Conservation (phyloP, 2,113 vertebrate genomes). For the Ophiodon elongatus region DNA sequence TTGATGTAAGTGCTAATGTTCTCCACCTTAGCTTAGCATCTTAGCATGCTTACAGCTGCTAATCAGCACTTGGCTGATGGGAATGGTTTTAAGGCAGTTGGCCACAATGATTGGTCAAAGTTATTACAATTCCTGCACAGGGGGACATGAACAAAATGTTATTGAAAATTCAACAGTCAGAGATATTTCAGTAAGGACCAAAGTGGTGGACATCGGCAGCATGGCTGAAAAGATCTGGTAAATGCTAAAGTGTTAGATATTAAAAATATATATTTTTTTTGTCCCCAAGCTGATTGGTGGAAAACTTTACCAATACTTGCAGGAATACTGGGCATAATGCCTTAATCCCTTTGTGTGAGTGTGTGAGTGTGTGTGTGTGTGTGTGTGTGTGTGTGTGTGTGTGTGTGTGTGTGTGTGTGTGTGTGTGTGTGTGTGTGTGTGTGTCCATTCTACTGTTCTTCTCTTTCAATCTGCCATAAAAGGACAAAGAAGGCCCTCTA, state of each 20-base stretch:
- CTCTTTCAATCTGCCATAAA: conserved; percentile 53
- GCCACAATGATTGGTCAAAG: background rate
- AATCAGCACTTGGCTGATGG: background rate
- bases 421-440: background rate
- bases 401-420: background rate
- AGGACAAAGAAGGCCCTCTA: conserved; percentile 78
- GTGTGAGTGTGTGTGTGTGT: background rate
- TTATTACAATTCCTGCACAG: background rate
- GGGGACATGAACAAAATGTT: background rate
- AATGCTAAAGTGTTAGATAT: background rate
- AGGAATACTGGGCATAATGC: background rate
- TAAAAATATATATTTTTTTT: no score
- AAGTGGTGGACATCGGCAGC: background rate
- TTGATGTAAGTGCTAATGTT: background rate
- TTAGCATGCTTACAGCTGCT: background rate
- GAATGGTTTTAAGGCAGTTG: conserved; percentile 1
- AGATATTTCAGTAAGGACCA: background rate
- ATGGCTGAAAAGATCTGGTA: background rate
- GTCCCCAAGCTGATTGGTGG: background rate
- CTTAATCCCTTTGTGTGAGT: background rate
- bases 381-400: no score
- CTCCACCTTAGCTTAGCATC: background rate
- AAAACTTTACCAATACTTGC: background rate
- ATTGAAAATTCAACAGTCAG: background rate
- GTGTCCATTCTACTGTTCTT: background rate